A percentile compares a stretch with the other conserved stretches of the same genome.
Conservation (phyloP, 2,113 vertebrate species). For the Buteo buteo region DNA sequence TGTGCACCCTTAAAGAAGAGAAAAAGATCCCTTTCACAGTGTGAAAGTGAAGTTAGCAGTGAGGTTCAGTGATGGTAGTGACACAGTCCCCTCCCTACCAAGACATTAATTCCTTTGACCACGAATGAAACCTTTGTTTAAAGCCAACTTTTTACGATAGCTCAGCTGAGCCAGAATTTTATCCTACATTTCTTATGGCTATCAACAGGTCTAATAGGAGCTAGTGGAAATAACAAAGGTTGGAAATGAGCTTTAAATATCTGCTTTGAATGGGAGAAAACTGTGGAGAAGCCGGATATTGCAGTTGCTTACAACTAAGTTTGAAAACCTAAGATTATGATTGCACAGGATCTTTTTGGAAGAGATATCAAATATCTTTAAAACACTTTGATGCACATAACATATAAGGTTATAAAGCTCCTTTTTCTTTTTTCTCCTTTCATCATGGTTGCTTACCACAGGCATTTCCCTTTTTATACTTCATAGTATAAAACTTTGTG, state of each 20-base stretch:
- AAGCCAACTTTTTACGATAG: neutral
- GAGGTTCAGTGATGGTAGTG: neutral
- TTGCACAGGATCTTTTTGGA: neutral
- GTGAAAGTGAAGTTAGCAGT: neutral
- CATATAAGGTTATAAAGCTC: neutral
- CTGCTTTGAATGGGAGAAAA: neutral
- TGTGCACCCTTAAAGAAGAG: neutral
- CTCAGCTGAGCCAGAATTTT: neutral
- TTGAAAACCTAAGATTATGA: neutral
- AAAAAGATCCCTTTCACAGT: neutral
- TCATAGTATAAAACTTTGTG: neutral
- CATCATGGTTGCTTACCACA: neutral
- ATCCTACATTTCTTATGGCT: neutral
- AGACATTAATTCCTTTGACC: neutral
- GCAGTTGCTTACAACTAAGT: neutral
- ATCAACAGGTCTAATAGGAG: neutral
- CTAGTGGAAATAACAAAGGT: neutral
- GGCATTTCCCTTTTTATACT: conserved; percentile 6
- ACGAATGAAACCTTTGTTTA: neutral
- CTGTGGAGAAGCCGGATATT: neutral
- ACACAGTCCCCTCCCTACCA: too few species aligned
- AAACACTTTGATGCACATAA: neutral
- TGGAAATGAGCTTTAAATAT: neutral
- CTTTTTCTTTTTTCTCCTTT: neutral
- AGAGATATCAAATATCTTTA: neutral